Base-by-base conservation (phyloP, 2,888 invertebrate species). In the Eutolmus rufibarbis region DNA sequence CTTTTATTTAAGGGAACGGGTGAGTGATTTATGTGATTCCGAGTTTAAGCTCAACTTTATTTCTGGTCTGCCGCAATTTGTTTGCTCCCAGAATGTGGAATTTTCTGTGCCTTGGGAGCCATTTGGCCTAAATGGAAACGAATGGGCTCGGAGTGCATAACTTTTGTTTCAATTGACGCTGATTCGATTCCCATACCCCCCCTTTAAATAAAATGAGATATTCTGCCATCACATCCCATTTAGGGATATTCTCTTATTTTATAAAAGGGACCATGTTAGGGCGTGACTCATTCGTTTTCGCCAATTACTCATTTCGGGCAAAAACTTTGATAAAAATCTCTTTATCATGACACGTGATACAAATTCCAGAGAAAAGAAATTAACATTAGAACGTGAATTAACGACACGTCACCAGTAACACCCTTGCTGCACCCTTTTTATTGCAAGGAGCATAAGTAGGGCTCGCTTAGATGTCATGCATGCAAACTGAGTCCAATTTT, bases 61-160 rank as follows among this genome's bases (percentile, higher is more conserved):
- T 86, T 78, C 56, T 86, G 86, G 86, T 86, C 78, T 86, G 51
- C 86, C 86, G 79, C 79, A 86, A 86, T 79, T 86, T 86, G 74
- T 86, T 79, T 78, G 86, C 79, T 57, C 86, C 51, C 56, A 31
- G 77, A 56, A 86, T 78, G 43, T 78, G 40, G 66, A 66, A 66
- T 66, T 66, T 66, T 66, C 66, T 28, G 23, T 66, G 12, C 66
- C 66, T 66, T 66, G 56, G 56, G 81, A 81, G 23, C 34, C 51
- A 81, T 81, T 81, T 81, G 23, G n/a, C 23, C 51, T 56, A 28
- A 56, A 31, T 46, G 56, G 51, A 81, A 81, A 78, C 40, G 43
- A 78, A 37, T 78, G 40, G 43, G 37, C 23, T 66, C 23, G 23
- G 43, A 78, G 37, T 78, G 37, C 78, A 40, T 40, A 78, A 78